Conservation (phyloP, 2,797 vertebrate species). For the Heterohyrax brucei region DNA sequence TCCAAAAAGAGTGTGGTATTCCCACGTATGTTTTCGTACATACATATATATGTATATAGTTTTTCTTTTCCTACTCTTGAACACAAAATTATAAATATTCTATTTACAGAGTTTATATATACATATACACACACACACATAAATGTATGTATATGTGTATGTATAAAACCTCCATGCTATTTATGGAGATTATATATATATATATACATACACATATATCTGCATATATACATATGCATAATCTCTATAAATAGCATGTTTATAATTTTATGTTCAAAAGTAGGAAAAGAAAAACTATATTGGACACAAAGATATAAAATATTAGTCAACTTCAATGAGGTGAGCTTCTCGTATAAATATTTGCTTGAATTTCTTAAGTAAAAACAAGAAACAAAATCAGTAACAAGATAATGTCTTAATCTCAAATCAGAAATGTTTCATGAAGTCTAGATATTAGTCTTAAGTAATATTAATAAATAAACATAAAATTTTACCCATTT, state of each 20-base stretch:
- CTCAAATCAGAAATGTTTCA: conserved; percentile 27
- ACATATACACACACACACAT: too few species aligned
- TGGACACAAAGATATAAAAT: background rate
- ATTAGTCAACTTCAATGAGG: conserved; percentile 47
- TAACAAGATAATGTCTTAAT: conserved; percentile 76
- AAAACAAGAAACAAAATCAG: conserved; percentile 57
- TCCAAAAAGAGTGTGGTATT: conserved; percentile 27
- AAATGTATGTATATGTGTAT: too few species aligned
- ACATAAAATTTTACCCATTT: conserved; percentile 92
- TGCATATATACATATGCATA: too few species aligned
- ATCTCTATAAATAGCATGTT: conserved; percentile 24
- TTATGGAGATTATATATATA: too few species aligned
- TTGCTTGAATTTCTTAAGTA: conserved; percentile 54
- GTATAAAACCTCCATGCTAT: too few species aligned
- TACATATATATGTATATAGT: background rate
- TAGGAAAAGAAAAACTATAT: background rate
- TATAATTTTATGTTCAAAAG: conserved; percentile 55
- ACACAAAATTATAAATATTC: conserved; percentile 35
- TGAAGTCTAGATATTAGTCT: background rate
- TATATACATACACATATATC: too few species aligned
- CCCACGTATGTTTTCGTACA: background rate
- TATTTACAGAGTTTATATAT: background rate
- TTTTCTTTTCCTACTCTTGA: conserved; percentile 29
- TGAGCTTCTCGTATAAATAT: conserved; percentile 1
- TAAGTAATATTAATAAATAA: conserved; percentile 64